Evolutionary conservation across 2,797 vertebrate genomes (phyloP).

Genomic region (Schizopygopsis malacanthus): DNA sequence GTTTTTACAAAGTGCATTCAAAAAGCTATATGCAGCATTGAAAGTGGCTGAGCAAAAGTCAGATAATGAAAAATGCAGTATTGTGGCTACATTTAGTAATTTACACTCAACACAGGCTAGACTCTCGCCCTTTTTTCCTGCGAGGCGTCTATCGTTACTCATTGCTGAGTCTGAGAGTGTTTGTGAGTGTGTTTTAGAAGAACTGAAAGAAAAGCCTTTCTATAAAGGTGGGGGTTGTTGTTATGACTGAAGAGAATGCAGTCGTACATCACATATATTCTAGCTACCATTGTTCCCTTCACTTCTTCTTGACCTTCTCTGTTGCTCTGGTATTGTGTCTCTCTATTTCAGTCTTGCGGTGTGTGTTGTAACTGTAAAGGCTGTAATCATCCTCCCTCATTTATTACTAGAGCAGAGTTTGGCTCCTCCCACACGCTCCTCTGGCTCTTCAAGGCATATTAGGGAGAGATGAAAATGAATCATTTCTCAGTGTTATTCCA

Average conservation of each 20-base stretch:
- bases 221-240: not conserved
- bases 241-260: constrained; percentile 17
- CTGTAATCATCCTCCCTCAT: constrained; percentile 52
- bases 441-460: constrained; percentile 3
- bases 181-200: not conserved
- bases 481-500: not conserved
- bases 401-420: constrained; percentile 55
- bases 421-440: constrained; percentile 27
- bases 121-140: not conserved
- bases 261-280: not conserved
- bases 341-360: constrained; percentile 11
- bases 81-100: not conserved
- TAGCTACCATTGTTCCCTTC: constrained; percentile 8
- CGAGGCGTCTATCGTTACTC: not conserved
- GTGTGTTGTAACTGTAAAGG: constrained; percentile 28
- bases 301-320: constrained; percentile 2
- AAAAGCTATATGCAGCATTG: not conserved
- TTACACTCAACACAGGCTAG: not conserved
- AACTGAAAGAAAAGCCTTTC: constrained; percentile 15
- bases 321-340: not conserved
- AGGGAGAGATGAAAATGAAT: constrained; percentile 21
- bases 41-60: not conserved
- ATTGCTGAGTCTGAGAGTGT: constrained; percentile 23
- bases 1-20: not conserved
- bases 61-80: not conserved